phyloP scores from a whole-genome alignment of 2,797 vertebrate species.

The Hozukius guyotensis region DNA sequence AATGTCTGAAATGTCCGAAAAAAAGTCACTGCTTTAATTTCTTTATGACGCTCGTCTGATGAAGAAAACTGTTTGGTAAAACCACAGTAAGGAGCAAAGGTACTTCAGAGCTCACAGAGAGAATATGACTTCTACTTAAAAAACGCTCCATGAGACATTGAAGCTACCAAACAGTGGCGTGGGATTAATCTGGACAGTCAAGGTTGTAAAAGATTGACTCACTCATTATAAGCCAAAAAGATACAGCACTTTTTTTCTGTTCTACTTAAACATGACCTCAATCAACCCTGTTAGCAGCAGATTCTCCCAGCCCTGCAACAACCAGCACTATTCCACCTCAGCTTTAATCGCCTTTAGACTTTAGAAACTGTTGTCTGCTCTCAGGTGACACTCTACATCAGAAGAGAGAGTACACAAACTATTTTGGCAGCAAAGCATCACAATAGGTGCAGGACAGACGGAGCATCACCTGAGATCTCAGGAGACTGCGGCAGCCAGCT shows the following conservation, averaged over 20 bases:
- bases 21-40: not conserved
- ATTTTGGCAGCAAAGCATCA: conserved; percentile 35
- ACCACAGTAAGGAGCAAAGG: not conserved
- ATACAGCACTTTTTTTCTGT: not conserved
- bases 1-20: too few relatives aligned
- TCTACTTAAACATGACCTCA: conserved; percentile 15
- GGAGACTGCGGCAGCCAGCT: conserved; percentile 38
- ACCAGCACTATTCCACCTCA: not conserved
- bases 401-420: conserved; percentile 9
- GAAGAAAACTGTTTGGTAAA: not conserved
- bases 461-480: conserved; percentile 45
- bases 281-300: conserved; percentile 13
- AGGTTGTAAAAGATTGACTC: conserved; percentile 13
- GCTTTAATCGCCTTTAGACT: conserved; percentile 6
- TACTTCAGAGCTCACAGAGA: not conserved
- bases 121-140: not conserved
- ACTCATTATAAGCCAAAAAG: not conserved
- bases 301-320: not conserved
- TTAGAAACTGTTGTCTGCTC: not conserved
- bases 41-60: not conserved
- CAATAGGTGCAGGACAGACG: conserved; percentile 30
- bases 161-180: not conserved
- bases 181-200: not conserved
- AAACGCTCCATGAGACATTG: not conserved
- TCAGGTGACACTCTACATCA: conserved; percentile 7